A percentile compares a stretch with the other conserved stretches of the same genome.
These are phyloP conservation scores for Tauraco hartlaubi DNA, from an alignment of 2,797 vertebrate species.

Conservation along the genomic window DNA sequence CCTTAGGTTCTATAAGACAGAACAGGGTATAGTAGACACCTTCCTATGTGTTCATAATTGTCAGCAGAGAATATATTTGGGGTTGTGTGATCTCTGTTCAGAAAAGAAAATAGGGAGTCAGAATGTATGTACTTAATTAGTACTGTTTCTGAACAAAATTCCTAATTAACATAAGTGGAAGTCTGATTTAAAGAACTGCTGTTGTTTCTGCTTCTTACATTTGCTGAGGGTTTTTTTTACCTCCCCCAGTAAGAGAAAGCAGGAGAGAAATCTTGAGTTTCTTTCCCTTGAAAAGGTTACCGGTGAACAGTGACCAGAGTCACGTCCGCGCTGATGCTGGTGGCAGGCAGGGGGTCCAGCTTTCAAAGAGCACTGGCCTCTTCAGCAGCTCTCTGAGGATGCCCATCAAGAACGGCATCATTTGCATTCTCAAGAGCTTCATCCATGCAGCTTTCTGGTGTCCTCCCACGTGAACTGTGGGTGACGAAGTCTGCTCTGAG, in stretches of 20 bases:
- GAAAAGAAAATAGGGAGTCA: neutral
- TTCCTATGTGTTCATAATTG: neutral
- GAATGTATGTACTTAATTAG: neutral
- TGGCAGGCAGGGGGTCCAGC: neutral
- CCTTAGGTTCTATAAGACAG: neutral
- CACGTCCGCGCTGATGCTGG: accelerated
- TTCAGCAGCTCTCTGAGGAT: neutral
- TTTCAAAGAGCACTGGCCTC: neutral
- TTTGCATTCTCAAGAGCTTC: neutral
- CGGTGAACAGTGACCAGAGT: neutral
- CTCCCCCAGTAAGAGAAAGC: neutral
- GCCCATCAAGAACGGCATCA: neutral
- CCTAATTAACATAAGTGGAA: neutral
- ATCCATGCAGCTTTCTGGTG: neutral
- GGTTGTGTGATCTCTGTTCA: neutral
- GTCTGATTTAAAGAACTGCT: neutral
- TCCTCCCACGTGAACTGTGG: accelerated
- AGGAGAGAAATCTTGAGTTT: neutral
- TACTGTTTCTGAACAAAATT: neutral
- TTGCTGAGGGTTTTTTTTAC: neutral
- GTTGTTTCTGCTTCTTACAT: neutral
- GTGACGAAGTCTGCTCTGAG: neutral
- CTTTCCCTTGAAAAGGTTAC: neutral
- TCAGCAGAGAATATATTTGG: neutral
- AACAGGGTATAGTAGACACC: neutral